Evolutionary conservation across 2,113 vertebrate species (phyloP).

Genomic region (Lonchura striata): DNA sequence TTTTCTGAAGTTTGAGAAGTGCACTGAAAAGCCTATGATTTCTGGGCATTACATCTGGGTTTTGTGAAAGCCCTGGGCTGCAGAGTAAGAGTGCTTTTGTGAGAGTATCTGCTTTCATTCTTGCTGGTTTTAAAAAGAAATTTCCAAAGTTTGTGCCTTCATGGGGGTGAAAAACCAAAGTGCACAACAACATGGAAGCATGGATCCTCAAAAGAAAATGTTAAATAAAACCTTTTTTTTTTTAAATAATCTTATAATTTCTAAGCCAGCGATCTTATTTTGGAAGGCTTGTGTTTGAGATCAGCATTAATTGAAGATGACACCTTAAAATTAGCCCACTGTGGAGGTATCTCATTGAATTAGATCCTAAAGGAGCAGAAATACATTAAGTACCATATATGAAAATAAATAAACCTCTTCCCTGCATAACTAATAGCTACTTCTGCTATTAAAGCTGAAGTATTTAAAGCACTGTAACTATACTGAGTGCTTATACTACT

Average conservation of each 20-base stretch:
- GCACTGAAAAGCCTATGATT: background rate
- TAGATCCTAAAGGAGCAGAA: conserved; percentile 24
- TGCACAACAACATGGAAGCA: background rate
- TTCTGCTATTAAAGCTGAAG: background rate
- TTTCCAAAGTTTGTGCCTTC: background rate
- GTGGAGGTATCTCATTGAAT: conserved; percentile 7
- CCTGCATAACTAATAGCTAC: background rate
- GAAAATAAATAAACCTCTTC: conserved; percentile 37
- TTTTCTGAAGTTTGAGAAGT: background rate
- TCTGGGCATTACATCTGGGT: background rate
- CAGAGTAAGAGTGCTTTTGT: background rate
- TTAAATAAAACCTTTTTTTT: conserved; percentile 7
- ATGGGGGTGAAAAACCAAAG: background rate
- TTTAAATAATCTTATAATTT: conserved; percentile 4
- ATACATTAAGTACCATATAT: background rate
- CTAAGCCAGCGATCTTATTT: background rate
- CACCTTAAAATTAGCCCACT: conserved; percentile 27
- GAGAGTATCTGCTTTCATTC: background rate
- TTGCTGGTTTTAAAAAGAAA: background rate
- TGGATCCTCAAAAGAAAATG: background rate
- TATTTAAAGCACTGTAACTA: background rate
- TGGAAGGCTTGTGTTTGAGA: conserved; percentile 12
- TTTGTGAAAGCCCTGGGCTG: background rate
- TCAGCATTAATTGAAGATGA: conserved; percentile 43
- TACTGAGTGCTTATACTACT: background rate